These are phyloP conservation scores for Calameuta filiformis DNA, from an alignment of 2,888 invertebrate genomes.

Conservation along the genomic window DNA sequence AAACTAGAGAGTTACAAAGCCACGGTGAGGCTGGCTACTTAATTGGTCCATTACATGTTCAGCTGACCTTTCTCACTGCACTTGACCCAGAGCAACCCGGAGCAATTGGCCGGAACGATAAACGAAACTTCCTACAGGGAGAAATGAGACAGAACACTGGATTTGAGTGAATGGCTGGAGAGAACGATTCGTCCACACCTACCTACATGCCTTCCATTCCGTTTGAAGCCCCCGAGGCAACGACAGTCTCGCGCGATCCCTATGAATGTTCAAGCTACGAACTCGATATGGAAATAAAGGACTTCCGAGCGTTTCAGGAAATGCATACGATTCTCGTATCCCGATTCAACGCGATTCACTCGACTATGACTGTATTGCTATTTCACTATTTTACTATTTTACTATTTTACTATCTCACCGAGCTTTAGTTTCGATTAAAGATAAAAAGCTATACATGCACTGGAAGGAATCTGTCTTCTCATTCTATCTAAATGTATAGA, in stretches of 20 bases:
- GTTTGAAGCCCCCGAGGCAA: conserved; percentile 39
- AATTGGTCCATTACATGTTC: background rate
- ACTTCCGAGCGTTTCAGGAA: conserved; percentile 51
- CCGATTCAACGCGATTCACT: background rate
- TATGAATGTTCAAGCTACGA: conserved; percentile 41
- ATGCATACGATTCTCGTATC: conserved; percentile 36
- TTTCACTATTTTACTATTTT: background rate
- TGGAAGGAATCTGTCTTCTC: background rate
- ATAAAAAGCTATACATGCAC: background rate
- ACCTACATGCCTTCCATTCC: conserved; percentile 31
- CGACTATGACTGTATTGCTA: background rate
- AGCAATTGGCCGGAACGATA: conserved; percentile 34
- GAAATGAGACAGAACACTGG: background rate
- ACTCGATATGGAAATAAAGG: conserved; percentile 57
- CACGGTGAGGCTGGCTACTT: background rate
- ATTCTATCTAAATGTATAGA: background rate
- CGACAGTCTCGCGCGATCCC: conserved; percentile 50
- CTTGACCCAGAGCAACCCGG: conserved; percentile 31
- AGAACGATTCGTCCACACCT: conserved; percentile 43
- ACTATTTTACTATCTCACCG: background rate
- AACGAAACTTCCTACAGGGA: conserved; percentile 37
- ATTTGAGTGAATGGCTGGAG: background rate
- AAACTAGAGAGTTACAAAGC: background rate
- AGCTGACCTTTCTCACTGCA: conserved; percentile 21
- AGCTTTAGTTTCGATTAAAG: background rate